Percentiles rank a stretch among this genome's conserved stretches.
These are phyloP conservation scores for Cinclus mexicanus DNA, from an alignment of 2,113 vertebrate genomes.

Conservation along the genomic window DNA sequence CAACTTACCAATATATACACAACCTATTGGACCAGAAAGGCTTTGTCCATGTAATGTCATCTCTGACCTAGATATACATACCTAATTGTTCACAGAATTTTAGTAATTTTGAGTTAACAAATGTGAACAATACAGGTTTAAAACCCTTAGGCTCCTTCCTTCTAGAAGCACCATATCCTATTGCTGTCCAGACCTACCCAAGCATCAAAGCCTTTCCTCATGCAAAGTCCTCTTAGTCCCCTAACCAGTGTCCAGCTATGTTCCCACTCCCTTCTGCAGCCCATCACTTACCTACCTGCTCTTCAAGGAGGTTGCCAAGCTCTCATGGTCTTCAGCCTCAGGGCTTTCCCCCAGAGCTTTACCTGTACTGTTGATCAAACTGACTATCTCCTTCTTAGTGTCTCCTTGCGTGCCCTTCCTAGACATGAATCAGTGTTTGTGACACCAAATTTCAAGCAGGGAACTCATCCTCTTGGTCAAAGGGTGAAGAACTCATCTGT, in stretches of 20 bases:
- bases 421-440: background rate
- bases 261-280: background rate
- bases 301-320: background rate
- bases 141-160: background rate
- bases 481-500: background rate
- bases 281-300: background rate
- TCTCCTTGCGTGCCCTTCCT: background rate
- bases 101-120: background rate
- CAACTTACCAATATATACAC: accelerated
- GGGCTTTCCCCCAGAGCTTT: background rate
- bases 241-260: background rate
- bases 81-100: background rate
- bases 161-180: background rate
- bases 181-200: background rate
- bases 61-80: background rate
- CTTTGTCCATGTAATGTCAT: background rate
- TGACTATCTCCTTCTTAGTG: background rate
- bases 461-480: background rate
- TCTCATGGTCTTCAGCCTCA: background rate
- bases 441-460: background rate
- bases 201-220: background rate
- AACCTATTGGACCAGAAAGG: background rate
- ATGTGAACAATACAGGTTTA: background rate
- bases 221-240: background rate
- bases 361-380: background rate